These are phyloP conservation scores for Cynocephalus volans DNA, from an alignment of 2,113 vertebrate species.

Conservation along the genomic window DNA sequence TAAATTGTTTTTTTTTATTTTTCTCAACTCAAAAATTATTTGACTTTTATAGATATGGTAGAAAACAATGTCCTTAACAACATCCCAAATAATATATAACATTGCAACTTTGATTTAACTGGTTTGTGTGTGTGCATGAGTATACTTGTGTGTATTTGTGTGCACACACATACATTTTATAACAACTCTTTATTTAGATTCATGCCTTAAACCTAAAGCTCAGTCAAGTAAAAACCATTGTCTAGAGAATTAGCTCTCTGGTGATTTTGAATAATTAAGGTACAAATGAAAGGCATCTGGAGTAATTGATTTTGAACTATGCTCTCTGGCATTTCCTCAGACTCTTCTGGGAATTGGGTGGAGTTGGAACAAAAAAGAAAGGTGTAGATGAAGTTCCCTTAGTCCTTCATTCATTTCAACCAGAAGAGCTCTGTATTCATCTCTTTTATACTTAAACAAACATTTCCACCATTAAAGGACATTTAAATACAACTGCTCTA, in stretches of 20 bases:
- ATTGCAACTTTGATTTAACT: neutral
- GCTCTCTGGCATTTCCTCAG: neutral
- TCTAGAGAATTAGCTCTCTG: neutral
- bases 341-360: neutral
- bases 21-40: constrained; percentile 6
- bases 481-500: neutral
- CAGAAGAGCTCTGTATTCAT: neutral
- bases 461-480: neutral
- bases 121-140: neutral
- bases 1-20: constrained; percentile 34
- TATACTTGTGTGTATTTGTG: neutral
- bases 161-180: neutral
- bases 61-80: neutral
- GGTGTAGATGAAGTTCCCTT: neutral
- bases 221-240: neutral
- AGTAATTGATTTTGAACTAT: neutral
- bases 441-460: neutral
- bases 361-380: neutral
- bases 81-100: neutral
- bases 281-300: neutral
- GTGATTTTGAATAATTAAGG: constrained; percentile 31
- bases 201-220: neutral
- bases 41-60: neutral
- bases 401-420: neutral
- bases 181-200: neutral